A percentile compares a stretch with the other conserved stretches of the same genome.
Conservation (phyloP, 2,888 invertebrate genomes). For the Malthinus seriepunctatus region DNA sequence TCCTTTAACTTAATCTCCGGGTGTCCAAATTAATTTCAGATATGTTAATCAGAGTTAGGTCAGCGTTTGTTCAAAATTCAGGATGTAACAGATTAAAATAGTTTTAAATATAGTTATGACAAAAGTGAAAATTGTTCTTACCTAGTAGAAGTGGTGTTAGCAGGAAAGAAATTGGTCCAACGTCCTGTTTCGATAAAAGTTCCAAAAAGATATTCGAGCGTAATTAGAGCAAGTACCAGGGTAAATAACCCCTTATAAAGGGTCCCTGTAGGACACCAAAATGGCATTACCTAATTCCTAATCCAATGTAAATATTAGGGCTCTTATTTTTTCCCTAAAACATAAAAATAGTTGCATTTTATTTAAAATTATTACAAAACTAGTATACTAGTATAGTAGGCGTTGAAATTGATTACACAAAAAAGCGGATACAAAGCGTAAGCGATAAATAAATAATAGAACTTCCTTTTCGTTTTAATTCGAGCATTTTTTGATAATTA, state of each 20-base stretch:
- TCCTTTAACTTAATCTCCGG: no score
- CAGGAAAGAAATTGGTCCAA: conserved; percentile 44
- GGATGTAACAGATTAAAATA: no score
- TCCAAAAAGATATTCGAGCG: conserved; percentile 72
- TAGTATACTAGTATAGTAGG: not conserved
- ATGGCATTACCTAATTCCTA: conserved; percentile 21
- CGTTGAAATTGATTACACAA: not conserved
- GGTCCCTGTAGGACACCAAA: conserved; percentile 56
- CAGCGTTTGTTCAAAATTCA: no score
- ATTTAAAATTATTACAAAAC: no score
- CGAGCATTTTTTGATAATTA: no score
- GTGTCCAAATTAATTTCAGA: no score
- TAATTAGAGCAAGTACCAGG: conserved; percentile 66
- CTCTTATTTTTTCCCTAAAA: conserved; percentile 4
- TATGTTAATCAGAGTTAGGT: no score
- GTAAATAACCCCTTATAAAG: conserved; percentile 61
- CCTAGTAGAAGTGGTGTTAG: conserved; percentile 48
- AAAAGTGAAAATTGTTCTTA: not conserved
- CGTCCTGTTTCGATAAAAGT: conserved; percentile 63
- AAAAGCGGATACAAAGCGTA: not conserved
- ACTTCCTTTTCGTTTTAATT: not conserved
- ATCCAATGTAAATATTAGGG: conserved; percentile 19
- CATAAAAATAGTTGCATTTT: not conserved
- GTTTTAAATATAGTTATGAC: no score
- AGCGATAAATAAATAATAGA: not conserved